Evolutionary conservation across 2,797 vertebrate genomes (phyloP), one percentile per base, ranked within the genome.

Genomic region (Parotocinclus haroldoi): DNA sequence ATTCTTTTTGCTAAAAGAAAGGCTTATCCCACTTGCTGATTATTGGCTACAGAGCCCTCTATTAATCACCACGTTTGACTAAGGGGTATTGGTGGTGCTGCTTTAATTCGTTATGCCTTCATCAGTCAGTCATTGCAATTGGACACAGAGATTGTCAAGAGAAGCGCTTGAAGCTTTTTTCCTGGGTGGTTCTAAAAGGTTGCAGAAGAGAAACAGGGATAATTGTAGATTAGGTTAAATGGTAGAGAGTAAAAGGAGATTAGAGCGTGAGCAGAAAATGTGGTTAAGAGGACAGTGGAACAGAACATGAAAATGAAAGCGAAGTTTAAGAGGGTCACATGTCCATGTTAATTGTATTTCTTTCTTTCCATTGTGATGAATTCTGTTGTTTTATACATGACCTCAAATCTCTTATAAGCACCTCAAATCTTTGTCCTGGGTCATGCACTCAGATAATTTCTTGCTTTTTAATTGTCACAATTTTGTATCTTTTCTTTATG

Each of bases 301-400:
- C 27, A 27, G 27, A 27, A 27, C 27, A 27, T 27, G 37, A n/a
- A 12, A 45, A 37, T 17, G 46, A 61, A n/a, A 74, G 12, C 19
- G 45, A 53, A 63, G 39, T 27, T 27, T 27, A 27, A 27, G 27
- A 27, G 17, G 48, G 44, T 57, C 53, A 39, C 10, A 39, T 45
- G 51, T 63, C 27, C 55, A 49, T 51, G 44, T 63, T 17, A 51
- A n/a, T 69, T 69, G 27, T 36, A 18, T 16, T 58, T 52, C 36
- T 12, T 70, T 70, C 42, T 70, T 63, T 44, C 80, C 69, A 67
- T 74, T 78, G 80, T 91, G 90, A 91, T 86, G 75, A 89, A 91
- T 90, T 86, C 78, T 81, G 79, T 76, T 80, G 76, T 83, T 72
- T 81, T 74, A 64, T 79, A 79, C 76, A 63, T 74, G 82, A 85